A percentile compares a stretch with the other conserved stretches of the same genome.
These are phyloP conservation scores for Pinna nobilis DNA, from an alignment of 1,140 invertebrate species.

Conservation along the genomic window DNA sequence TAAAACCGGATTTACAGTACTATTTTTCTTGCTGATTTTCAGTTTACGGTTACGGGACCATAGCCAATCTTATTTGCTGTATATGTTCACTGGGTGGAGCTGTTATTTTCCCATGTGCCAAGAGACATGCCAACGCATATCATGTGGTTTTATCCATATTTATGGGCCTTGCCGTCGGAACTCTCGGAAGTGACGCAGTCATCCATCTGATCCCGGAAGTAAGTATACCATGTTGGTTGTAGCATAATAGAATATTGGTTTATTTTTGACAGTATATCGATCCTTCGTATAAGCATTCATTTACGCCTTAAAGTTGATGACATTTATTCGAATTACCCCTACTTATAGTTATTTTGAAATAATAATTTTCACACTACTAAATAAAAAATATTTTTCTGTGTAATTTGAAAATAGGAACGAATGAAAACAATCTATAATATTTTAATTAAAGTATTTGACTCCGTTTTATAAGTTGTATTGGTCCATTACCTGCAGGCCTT, in stretches of 20 bases:
- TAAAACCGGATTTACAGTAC: no score
- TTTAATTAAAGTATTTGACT: background rate
- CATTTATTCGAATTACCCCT: no score
- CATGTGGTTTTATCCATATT: slow-evolving; percentile 38
- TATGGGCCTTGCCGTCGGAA: slow-evolving; percentile 39
- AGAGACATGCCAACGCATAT: slow-evolving; percentile 21
- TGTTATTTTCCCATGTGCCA: slow-evolving; percentile 29
- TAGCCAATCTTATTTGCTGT: slow-evolving; percentile 36
- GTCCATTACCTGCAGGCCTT: background rate
- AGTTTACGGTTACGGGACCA: slow-evolving; percentile 42
- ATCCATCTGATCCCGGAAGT: slow-evolving; percentile 41
- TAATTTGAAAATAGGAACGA: background rate
- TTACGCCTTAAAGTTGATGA: background rate
- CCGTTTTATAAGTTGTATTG: background rate
- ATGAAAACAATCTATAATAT: background rate
- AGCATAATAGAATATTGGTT: background rate
- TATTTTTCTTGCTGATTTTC: no score
- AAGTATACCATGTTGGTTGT: background rate
- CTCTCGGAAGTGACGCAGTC: slow-evolving; percentile 30
- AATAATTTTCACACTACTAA: background rate
- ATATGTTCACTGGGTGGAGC: slow-evolving; percentile 33
- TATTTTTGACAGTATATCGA: no score
- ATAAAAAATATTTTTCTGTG: background rate
- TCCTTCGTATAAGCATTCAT: no score
- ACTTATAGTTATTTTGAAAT: background rate